Conservation (phyloP, 2,888 invertebrate genomes). For the Ganaspis brasiliensis region DNA sequence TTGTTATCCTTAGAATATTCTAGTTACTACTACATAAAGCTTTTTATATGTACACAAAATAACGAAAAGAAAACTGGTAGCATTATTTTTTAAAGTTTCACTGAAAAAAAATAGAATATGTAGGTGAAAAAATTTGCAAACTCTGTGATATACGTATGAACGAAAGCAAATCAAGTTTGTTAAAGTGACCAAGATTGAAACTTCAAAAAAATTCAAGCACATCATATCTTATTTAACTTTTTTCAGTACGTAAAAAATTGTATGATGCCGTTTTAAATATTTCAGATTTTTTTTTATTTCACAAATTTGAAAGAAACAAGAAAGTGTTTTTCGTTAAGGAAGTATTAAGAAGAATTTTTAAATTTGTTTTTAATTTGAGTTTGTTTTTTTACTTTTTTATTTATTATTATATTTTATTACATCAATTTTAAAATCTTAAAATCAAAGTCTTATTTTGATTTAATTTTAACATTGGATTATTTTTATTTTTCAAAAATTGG, state of each 20-base stretch:
- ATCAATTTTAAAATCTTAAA: too few relatives aligned
- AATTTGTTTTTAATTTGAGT: too few relatives aligned
- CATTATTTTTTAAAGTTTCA: slow-evolving; percentile 68
- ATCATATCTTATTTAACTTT: slow-evolving; percentile 21
- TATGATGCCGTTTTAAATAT: too few relatives aligned
- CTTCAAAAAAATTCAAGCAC: slow-evolving; percentile 58
- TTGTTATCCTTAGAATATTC: slow-evolving; percentile 33
- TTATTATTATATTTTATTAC: too few relatives aligned
- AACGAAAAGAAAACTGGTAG: slow-evolving; percentile 59
- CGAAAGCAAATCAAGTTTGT: slow-evolving; percentile 58
- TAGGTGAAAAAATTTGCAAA: slow-evolving; percentile 64
- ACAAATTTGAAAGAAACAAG: too few relatives aligned
- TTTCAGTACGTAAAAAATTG: not conserved
- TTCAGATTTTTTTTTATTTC: too few relatives aligned
- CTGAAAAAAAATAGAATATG: slow-evolving; percentile 49
- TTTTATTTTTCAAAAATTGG: too few relatives aligned
- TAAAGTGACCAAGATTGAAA: slow-evolving; percentile 65
- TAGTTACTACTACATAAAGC: not conserved
- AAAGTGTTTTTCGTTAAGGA: too few relatives aligned
- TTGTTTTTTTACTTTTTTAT: too few relatives aligned
- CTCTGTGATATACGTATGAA: slow-evolving; percentile 70
- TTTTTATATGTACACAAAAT: slow-evolving; percentile 48
- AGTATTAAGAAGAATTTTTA: too few relatives aligned
- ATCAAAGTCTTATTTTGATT: too few relatives aligned
- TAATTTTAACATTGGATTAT: too few relatives aligned